These are phyloP conservation scores for Corydoras maculifer DNA, from an alignment of 2,113 vertebrate species.

Conservation along the genomic window DNA sequence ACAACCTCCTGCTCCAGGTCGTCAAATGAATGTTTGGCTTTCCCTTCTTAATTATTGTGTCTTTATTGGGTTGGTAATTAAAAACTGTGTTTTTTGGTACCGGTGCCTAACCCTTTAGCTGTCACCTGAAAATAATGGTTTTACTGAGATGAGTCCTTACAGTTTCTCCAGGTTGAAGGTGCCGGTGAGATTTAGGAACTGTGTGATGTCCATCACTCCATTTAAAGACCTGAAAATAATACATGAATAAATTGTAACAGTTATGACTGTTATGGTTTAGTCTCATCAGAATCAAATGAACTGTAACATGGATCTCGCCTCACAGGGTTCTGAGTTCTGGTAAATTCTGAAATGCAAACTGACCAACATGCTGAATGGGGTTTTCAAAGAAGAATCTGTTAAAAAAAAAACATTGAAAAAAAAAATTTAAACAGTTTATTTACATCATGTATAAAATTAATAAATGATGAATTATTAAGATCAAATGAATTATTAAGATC, in stretches of 20 bases:
- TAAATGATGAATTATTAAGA: not conserved
- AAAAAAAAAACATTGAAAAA: conserved; percentile 42
- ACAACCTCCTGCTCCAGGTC: too few species aligned
- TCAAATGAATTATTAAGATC: not conserved
- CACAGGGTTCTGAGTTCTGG: conserved; percentile 72
- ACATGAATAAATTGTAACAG: not conserved
- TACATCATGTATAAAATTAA: not conserved
- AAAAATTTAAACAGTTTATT: too few species aligned
- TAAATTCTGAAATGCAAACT: conserved; percentile 85
- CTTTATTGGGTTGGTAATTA: too few species aligned
- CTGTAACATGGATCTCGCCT: conserved; percentile 29
- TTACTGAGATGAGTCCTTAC: conserved; percentile 64
- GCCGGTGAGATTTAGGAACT: conserved; percentile 87
- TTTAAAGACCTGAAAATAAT: conserved; percentile 77
- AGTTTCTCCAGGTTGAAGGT: conserved; percentile 84
- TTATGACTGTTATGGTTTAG: not conserved
- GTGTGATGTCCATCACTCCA: conserved; percentile 82
- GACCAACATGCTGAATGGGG: conserved; percentile 83
- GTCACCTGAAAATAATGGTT: not conserved
- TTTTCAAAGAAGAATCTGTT: conserved; percentile 91
- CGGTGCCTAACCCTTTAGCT: not conserved
- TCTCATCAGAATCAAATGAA: not conserved
- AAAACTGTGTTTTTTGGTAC: not conserved
- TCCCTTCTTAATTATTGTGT: too few species aligned
- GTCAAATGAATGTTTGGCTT: too few species aligned